Evolutionary conservation across 2,797 vertebrate genomes (phyloP), one percentile per base, ranked within the genome.

Genomic region (Forpus xanthops): DNA sequence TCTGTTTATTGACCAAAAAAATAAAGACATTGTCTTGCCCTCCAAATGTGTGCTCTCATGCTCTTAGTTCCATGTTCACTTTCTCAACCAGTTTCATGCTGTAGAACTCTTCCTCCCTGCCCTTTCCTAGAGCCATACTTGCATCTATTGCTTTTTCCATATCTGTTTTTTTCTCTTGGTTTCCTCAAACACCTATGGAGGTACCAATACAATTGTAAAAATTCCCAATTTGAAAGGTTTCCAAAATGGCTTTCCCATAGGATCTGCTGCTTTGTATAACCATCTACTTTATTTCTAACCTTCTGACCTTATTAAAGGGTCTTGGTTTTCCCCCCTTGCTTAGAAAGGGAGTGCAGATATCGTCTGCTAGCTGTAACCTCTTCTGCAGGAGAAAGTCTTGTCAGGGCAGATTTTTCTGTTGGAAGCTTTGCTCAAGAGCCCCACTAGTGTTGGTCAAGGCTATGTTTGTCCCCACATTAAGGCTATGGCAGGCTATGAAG

Each of bases 201-300:
- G 17, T 41, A 67, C 33, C 42, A 74, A 30, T 27, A 8, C 15
- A 30, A 67, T 3, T 50, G 11, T 60, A 89, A 79, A 74, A 71
- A 52, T 49, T 62, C 10, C 13, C 8, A 27, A 62, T 65, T 17
- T 67, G 41, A 76, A 90, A 72, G 19, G 6, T 65, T 89, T 76
- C 66, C 20, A 33, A 64, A 82, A 78, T 31, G 52, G 11, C 37
- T 9, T 84, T 89, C 15, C 16, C 6, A 5, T 45, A 49, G 8
- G 30, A 52, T 70, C 62, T 78, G 15, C 42, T 44, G 4, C 33
- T 9, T 3, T 44, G 17, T 37, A 15, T 30, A 35, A 67, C 6
- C 0, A 0, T 8, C 45, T 56, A 3, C 33, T 66, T 37, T 87
- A 7, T 76, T 78, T 76, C 11, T 60, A 71, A 21, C 8, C 7